A percentile compares a stretch with the other conserved stretches of the same genome.
Conservation (phyloP, 2,888 invertebrate genomes). For the Choristoneura rosaceana region DNA sequence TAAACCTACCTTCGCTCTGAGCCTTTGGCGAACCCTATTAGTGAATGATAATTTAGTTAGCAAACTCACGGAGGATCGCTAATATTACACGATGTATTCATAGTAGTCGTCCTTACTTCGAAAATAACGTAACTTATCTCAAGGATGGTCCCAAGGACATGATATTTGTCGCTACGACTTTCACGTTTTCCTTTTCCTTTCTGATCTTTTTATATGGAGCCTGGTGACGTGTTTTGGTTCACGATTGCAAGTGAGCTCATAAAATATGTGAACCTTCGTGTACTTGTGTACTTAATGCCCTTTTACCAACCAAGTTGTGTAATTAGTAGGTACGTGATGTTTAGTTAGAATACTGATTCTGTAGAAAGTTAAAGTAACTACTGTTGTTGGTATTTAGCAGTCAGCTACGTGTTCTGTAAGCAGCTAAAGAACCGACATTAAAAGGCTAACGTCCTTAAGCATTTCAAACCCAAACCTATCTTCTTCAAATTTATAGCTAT, state of each 20-base stretch:
- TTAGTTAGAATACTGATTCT: slow-evolving; percentile 36
- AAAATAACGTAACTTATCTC: slow-evolving; percentile 21
- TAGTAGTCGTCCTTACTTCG: neutral
- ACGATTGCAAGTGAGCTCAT: slow-evolving; percentile 25
- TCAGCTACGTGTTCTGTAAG: slow-evolving; percentile 33
- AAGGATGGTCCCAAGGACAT: slow-evolving; percentile 29
- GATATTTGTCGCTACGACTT: slow-evolving; percentile 22
- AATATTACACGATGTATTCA: slow-evolving; percentile 15
- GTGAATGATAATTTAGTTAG: slow-evolving; percentile 23
- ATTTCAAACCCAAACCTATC: neutral
- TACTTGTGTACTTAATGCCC: slow-evolving; percentile 30
- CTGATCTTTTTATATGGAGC: slow-evolving; percentile 19
- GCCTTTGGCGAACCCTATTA: neutral
- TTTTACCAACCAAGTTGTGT: slow-evolving; percentile 35
- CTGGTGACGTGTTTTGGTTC: slow-evolving; percentile 37
- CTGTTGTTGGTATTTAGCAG: slow-evolving; percentile 11
- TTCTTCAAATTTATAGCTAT: neutral
- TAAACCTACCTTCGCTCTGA: neutral
- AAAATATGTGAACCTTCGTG: slow-evolving; percentile 31
- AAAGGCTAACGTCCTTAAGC: neutral
- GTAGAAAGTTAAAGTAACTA: slow-evolving; percentile 34
- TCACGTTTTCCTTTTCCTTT: slow-evolving; percentile 20
- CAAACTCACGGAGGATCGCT: slow-evolving; percentile 9
- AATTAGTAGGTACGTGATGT: slow-evolving; percentile 35
- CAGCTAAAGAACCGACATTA: slow-evolving; percentile 14